Evolutionary conservation across 2,113 vertebrate species (phyloP).

Genomic region (Pipra filicauda): DNA sequence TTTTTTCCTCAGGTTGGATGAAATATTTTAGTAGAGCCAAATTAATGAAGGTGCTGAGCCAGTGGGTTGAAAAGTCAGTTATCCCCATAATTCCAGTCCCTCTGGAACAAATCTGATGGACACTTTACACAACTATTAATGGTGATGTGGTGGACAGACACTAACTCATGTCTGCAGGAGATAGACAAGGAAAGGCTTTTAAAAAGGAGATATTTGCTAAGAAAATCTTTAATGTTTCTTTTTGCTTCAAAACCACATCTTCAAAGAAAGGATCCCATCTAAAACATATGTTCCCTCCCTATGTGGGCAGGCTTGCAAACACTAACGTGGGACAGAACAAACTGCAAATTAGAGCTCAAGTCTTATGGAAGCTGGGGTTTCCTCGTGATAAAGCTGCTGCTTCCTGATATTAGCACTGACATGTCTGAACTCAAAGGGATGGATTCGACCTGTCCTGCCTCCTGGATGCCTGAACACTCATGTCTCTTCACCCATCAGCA

Average conservation of each 20-base stretch:
- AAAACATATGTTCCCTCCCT: neutral
- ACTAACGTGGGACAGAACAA: neutral
- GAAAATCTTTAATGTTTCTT: neutral
- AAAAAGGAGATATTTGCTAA: neutral
- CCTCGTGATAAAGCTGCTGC: neutral
- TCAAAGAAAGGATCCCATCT: neutral
- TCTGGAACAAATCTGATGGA: fast-evolving
- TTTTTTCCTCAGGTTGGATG: neutral
- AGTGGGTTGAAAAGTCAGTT: neutral
- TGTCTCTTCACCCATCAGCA: neutral
- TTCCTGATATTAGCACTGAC: neutral
- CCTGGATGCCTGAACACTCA: neutral
- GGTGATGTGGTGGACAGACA: neutral
- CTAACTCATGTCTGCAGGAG: neutral
- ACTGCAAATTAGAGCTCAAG: neutral
- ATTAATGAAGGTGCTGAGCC: neutral
- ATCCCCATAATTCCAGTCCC: neutral
- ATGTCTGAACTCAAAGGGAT: neutral
- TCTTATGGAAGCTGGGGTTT: neutral
- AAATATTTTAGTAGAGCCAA: neutral
- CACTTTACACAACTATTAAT: neutral
- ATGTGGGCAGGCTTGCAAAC: neutral
- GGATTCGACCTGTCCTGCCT: neutral
- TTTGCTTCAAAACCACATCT: neutral
- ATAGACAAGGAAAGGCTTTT: neutral